Evolutionary conservation across 2,888 invertebrate species (phyloP).

Genomic region (Lasioglossum calceatum): DNA sequence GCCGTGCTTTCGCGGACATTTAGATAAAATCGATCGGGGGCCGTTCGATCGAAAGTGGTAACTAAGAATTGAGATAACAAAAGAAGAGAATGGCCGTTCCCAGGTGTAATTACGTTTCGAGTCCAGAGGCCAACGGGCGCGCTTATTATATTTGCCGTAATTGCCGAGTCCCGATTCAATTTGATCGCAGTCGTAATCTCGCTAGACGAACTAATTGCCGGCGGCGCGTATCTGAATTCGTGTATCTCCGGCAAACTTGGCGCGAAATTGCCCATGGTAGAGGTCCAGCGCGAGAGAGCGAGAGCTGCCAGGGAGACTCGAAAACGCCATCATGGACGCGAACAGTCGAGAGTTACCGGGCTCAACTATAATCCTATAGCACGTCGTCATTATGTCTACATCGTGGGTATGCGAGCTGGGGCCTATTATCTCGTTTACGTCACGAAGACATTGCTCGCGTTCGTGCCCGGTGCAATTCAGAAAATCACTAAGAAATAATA

Average conservation of each 20-base stretch:
- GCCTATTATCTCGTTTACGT: conserved; percentile 82
- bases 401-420: conserved; percentile 77
- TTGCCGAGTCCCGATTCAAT: conserved; percentile 60
- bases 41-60: conserved; percentile 35
- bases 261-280: conserved; percentile 41
- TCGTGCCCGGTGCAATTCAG: conserved; percentile 79
- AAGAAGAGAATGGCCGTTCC: conserved; percentile 40
- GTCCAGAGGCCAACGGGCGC: conserved; percentile 38
- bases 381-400: conserved; percentile 81
- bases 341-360: conserved; percentile 69
- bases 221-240: conserved; percentile 58
- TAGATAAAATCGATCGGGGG: conserved; percentile 17
- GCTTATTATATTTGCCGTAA: conserved; percentile 60
- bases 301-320: background rate
- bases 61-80: conserved; percentile 60
- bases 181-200: conserved; percentile 60
- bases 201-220: conserved; percentile 59
- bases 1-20: background rate
- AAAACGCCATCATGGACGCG: conserved; percentile 20
- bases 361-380: conserved; percentile 77
- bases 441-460: conserved; percentile 79
- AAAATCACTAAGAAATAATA: conserved; percentile 83
- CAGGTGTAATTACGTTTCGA: conserved; percentile 44
- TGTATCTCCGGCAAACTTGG: conserved; percentile 50
- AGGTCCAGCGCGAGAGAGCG: background rate